Evolutionary conservation across 2,113 vertebrate species (phyloP).

Genomic region (Austrofundulus limnaeus): DNA sequence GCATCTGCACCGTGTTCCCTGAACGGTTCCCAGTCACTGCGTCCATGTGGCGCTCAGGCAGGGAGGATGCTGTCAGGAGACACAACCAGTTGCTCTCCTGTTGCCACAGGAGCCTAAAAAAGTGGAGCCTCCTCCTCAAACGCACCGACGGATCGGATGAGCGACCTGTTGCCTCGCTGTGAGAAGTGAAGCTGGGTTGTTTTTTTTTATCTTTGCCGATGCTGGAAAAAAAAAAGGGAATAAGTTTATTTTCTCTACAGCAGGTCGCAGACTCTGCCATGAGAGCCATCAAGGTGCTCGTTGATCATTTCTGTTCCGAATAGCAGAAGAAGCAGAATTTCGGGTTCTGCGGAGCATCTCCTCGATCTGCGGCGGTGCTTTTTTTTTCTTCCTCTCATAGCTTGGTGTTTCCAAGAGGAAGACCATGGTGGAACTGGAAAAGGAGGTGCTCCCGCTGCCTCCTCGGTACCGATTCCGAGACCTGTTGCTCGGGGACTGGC

Average conservation of each 20-base stretch:
- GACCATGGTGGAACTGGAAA: constrained; percentile 83
- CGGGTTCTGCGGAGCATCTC: constrained; percentile 34
- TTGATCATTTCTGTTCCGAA: constrained; percentile 43
- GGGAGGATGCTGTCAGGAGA: constrained; percentile 59
- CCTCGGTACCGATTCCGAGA: constrained; percentile 87
- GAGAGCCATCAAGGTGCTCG: constrained; percentile 43
- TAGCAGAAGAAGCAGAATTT: constrained; percentile 52
- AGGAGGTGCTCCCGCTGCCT: constrained; percentile 84
- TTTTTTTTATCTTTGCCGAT: not conserved
- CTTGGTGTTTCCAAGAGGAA: constrained; percentile 44
- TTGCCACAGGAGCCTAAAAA: constrained; percentile 44
- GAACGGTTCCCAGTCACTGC: constrained; percentile 34
- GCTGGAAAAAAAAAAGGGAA: constrained; percentile 7
- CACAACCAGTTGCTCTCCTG: constrained; percentile 76
- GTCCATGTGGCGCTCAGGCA: constrained; percentile 54
- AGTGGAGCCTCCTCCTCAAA: constrained; percentile 60
- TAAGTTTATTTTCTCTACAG: constrained; percentile 11
- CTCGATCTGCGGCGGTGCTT: constrained; percentile 37
- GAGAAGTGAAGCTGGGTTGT: constrained; percentile 39
- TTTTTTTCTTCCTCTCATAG: constrained; percentile 33
- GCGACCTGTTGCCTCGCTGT: constrained; percentile 68
- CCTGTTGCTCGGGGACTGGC: constrained; percentile 88
- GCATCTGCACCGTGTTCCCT: constrained; percentile 11
- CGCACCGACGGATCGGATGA: constrained; percentile 53
- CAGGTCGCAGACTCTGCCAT: constrained; percentile 35